Percentiles rank a stretch among this genome's conserved stretches.
phyloP scores from a whole-genome alignment of 2,888 invertebrate genomes.

The Gryllus longicercus region DNA sequence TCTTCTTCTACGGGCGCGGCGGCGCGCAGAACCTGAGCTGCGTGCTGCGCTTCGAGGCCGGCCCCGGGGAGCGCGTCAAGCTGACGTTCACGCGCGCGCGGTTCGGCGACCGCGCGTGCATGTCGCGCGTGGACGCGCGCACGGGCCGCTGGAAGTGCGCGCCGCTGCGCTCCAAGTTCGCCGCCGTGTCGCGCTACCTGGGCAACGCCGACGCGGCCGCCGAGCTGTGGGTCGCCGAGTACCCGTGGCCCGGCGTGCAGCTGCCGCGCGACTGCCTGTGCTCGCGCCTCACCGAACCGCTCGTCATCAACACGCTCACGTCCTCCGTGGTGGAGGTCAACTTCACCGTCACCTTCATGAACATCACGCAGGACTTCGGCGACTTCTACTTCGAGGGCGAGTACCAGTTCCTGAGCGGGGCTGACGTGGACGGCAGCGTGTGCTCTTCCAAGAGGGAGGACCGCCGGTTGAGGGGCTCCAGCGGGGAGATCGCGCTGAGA shows the following conservation, averaged over 20 bases:
- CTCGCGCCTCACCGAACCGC: conserved; percentile 63
- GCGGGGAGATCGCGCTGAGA: conserved; percentile 67
- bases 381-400: conserved; percentile 69
- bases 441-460: conserved; percentile 64
- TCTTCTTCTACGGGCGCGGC: conserved; percentile 78
- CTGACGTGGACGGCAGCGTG: conserved; percentile 53
- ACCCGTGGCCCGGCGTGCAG: conserved; percentile 65
- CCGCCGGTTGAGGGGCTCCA: conserved; percentile 63
- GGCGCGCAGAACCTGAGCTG: conserved; percentile 74
- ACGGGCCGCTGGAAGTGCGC: conserved; percentile 66
- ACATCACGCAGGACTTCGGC: conserved; percentile 74
- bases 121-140: conserved; percentile 62
- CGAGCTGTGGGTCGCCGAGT: conserved; percentile 63
- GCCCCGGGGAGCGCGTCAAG: conserved; percentile 64
- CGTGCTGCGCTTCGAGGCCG: conserved; percentile 70
- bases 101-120: conserved; percentile 67
- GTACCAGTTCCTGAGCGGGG: conserved; percentile 50
- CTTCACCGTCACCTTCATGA: conserved; percentile 74
- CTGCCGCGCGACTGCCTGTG: conserved; percentile 71
- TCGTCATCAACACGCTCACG: conserved; percentile 64
- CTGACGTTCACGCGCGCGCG: conserved; percentile 65
- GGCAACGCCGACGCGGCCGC: conserved; percentile 52
- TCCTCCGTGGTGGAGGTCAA: conserved; percentile 68
- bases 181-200: conserved; percentile 47
- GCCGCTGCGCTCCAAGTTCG: conserved; percentile 48